A percentile compares a stretch with the other conserved stretches of the same genome.
These are phyloP conservation scores for Atlantisia rogersi DNA, from an alignment of 2,113 vertebrate genomes.

Conservation along the genomic window DNA sequence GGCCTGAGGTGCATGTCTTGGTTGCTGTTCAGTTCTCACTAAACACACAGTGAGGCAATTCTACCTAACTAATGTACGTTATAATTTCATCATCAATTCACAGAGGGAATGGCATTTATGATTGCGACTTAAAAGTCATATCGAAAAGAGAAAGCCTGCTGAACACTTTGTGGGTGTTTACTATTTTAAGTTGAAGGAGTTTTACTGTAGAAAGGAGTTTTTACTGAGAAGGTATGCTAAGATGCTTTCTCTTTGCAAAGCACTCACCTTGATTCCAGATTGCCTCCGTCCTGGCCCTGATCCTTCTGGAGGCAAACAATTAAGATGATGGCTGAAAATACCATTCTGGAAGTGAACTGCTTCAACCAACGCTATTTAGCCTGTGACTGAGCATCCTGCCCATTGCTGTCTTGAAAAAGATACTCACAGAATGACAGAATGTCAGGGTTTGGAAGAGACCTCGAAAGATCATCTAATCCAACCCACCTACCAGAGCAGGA, in stretches of 20 bases:
- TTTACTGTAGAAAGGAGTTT: neutral
- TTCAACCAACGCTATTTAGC: accelerated
- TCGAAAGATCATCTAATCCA: no score
- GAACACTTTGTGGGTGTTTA: neutral
- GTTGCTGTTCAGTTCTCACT: neutral
- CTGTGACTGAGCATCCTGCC: neutral
- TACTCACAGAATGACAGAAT: no score
- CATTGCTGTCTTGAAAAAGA: neutral
- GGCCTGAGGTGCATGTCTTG: neutral
- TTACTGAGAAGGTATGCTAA: neutral
- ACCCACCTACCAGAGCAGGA: no score
- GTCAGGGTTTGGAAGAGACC: no score
- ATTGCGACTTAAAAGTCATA: neutral
- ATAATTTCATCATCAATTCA: neutral
- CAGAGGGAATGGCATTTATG: neutral
- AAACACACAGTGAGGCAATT: accelerated
- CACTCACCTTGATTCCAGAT: neutral
- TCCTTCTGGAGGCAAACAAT: neutral
- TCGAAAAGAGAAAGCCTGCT: neutral
- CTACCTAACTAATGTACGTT: neutral
- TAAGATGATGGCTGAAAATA: neutral
- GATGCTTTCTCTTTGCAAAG: neutral
- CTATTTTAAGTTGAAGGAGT: neutral
- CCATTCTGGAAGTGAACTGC: neutral
- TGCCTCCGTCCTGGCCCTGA: neutral